Conservation (phyloP, 2,888 invertebrate species). For the Panzeria rudis region DNA sequence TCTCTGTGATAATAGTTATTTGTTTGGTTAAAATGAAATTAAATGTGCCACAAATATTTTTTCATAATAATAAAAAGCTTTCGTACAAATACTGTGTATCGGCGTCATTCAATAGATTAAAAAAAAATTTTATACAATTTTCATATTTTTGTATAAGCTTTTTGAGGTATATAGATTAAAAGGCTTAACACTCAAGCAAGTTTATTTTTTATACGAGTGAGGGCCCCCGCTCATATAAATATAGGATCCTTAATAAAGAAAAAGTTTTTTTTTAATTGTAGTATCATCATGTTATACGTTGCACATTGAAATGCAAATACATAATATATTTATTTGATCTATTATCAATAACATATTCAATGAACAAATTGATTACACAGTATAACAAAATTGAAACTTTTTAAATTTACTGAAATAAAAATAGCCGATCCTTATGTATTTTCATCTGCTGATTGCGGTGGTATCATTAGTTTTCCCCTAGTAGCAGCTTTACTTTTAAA, state of each 20-base stretch:
- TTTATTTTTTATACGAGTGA: neutral
- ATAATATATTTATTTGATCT: too few species aligned
- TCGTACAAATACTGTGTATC: neutral
- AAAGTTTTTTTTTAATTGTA: neutral
- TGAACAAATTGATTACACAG: too few species aligned
- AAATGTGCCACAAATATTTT: slow-evolving; percentile 30
- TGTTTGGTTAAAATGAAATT: slow-evolving; percentile 31
- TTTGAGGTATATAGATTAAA: neutral
- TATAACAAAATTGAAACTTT: too few species aligned
- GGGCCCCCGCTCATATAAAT: neutral
- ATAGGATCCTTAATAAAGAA: neutral
- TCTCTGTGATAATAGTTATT: slow-evolving; percentile 1
- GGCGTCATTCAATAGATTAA: slow-evolving; percentile 1
- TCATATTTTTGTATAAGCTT: neutral
- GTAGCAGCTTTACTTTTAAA: too few species aligned
- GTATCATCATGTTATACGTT: too few species aligned
- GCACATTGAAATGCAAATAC: too few species aligned
- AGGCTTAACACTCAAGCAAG: neutral
- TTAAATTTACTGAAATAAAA: too few species aligned
- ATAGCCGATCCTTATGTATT: too few species aligned
- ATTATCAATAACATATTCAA: too few species aligned
- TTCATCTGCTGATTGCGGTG: too few species aligned
- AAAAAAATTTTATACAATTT: neutral
- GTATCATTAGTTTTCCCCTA: too few species aligned
- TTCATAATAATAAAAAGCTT: slow-evolving; percentile 21